Base-by-base conservation (phyloP, 2,888 invertebrate genomes). In the Galerucella nymphaeae region DNA sequence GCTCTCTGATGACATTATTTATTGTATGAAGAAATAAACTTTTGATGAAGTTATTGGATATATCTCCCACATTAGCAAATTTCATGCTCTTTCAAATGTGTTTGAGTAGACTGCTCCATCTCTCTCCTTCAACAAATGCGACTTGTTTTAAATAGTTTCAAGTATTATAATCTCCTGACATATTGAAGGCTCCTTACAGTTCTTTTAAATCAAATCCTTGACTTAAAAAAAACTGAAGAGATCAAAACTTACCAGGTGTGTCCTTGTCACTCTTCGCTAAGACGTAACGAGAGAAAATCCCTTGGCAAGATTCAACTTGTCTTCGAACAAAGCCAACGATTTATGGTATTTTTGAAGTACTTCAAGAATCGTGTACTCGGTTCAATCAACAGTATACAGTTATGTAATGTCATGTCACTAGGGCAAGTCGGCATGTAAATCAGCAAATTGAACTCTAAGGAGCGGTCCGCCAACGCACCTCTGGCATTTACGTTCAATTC, bases 401-500 rank as follows among this genome's bases (percentile, higher is more conserved):
- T 85, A 85, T 82, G 82, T 84, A 84, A 85, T 84, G 84, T 85
- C 83, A 85, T 84, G 84, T 85, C 83, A 84, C 83, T 85, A 83
- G 84, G 85, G 83, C 84, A 85, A 82, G 82, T 82, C 80, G 79
- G 79, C 80, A 84, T 83, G 83, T 82, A 83, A 83, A 83, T 82
- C 80, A 82, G 81, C 76, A 74, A 68, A 71, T 59, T 59, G 66
- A 71, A 72, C 45, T 70, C 1, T 9, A 78, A 84, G 85, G 84
- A 82, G 84, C 82, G 84, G 84, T 79, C 79, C 83, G 75, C 83
- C 84, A 80, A 83, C 83, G 82, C 83, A 80, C 77, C 79, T 75
- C 77, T 77, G 76, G 70, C 65, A 73, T 78, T 74, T 76, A 76
- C 87, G 91, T 85, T 70, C 84, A 90, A 80, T 84, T 89, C 87